Conservation (phyloP, 2,113 vertebrate genomes). For the Isurus oxyrinchus region DNA sequence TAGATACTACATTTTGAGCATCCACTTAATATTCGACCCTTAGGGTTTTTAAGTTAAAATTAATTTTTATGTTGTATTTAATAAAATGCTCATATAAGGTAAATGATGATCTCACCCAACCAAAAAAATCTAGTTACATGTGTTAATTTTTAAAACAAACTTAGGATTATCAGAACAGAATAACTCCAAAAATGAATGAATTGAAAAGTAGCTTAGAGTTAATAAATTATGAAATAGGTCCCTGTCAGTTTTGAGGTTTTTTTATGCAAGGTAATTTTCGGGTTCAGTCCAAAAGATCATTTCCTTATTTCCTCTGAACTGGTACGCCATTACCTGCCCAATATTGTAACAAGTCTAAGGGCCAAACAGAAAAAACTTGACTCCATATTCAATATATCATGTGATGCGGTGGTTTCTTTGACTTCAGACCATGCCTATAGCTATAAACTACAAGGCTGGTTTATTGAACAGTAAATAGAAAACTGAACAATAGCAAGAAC, state of each 20-base stretch:
- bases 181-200: neutral
- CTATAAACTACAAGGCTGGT: neutral
- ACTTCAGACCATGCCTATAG: neutral
- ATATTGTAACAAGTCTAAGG: neutral
- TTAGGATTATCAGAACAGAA: neutral
- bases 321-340: neutral
- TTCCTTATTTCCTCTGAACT: neutral
- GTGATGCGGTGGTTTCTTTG: neutral
- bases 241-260: neutral
- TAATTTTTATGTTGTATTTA: neutral
- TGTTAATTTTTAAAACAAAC: neutral
- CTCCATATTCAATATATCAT: neutral
- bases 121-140: neutral
- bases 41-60: neutral
- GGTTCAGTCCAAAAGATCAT: neutral
- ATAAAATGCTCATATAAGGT: neutral
- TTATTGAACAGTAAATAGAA: neutral
- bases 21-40: neutral
- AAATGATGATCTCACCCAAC: neutral
- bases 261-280: neutral
- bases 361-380: neutral
- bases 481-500: neutral
- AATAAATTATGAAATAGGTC: neutral
- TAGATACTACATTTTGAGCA: neutral
- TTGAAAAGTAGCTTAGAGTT: neutral